Conservation (phyloP, 64 coral and sea anemone genomes). For the Stichodactyla mertensii region DNA sequence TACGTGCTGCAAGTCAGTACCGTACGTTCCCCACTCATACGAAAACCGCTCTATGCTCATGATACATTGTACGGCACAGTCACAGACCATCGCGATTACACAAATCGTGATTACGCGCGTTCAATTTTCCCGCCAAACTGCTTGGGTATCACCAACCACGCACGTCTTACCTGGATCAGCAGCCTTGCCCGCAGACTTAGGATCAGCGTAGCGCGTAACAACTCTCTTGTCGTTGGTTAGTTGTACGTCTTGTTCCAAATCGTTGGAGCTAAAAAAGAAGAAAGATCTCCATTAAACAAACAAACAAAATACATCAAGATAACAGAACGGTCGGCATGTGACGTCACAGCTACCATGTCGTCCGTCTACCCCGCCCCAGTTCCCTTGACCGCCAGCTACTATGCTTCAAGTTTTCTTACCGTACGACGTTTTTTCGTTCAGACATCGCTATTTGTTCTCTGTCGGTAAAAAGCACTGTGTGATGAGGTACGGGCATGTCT, state of each 20-base stretch:
- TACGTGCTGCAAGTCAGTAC: no score
- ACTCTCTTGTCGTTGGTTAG: slow-evolving; percentile 82
- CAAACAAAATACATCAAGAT: no score
- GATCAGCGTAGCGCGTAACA: slow-evolving; percentile 60
- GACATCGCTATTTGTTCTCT: slow-evolving; percentile 59
- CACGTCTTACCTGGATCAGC: slow-evolving; percentile 68
- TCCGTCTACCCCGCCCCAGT: background rate
- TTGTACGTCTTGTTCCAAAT: slow-evolving; percentile 77
- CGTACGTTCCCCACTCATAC: no score
- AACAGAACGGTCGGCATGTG: no score
- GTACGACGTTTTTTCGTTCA: slow-evolving; percentile 50
- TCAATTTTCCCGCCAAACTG: no score
- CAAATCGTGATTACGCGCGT: no score
- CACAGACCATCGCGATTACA: no score
- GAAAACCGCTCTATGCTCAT: no score
- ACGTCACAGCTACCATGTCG: background rate
- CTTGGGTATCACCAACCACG: background rate
- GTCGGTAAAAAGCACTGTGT: slow-evolving; percentile 86
- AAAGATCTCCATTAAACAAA: background rate
- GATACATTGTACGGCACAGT: no score
- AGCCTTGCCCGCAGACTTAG: slow-evolving; percentile 57
- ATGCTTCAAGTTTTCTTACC: slow-evolving; percentile 29
- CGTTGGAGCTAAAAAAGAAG: slow-evolving; percentile 16
- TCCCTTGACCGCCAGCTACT: background rate
- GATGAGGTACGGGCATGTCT: slow-evolving; percentile 84